Evolutionary conservation across 2,113 vertebrate species (phyloP).

Genomic region (Ptyas mucosa): DNA sequence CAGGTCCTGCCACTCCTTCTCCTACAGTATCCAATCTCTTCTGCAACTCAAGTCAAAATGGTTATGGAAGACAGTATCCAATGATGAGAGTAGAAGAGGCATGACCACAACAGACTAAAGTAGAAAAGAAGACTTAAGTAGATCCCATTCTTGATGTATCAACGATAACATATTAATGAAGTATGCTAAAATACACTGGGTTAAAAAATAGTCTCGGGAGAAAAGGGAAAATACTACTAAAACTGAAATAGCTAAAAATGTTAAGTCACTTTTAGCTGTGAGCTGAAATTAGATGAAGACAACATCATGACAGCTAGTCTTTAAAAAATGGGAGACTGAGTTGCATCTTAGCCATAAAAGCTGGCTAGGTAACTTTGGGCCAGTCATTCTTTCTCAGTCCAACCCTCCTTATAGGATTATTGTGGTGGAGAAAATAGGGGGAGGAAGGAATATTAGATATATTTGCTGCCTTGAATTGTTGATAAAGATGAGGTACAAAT

Average conservation of each 20-base stretch:
- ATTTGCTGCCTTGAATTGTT: neutral
- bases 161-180: neutral
- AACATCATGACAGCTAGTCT: neutral
- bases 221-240: neutral
- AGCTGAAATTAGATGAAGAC: neutral
- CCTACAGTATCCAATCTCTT: neutral
- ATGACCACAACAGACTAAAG: neutral
- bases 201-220: neutral
- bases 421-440: neutral
- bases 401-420: neutral
- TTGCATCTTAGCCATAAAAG: neutral
- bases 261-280: neutral
- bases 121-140: neutral
- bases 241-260: neutral
- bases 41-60: neutral
- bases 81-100: neutral
- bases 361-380: neutral
- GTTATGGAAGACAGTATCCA: neutral
- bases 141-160: neutral
- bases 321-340: neutral
- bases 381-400: neutral
- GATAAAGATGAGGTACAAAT: neutral
- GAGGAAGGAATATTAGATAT: neutral
- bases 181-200: neutral
- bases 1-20: neutral